These are phyloP conservation scores for Sander lucioperca DNA, from an alignment of 2,113 vertebrate species.

Conservation along the genomic window DNA sequence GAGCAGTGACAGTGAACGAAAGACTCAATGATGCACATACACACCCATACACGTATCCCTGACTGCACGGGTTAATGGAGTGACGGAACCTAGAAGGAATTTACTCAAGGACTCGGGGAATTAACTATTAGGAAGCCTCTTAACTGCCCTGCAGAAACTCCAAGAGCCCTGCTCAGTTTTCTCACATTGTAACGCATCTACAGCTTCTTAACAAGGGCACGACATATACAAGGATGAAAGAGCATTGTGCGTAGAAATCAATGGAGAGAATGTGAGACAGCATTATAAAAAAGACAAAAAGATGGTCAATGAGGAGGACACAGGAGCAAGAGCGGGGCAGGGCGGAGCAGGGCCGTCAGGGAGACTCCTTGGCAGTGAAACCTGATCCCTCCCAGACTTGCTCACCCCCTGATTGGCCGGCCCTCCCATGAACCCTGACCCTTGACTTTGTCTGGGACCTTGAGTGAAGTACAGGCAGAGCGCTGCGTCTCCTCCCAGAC, in stretches of 20 bases:
- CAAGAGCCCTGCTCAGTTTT: conserved; percentile 16
- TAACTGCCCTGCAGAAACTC: conserved; percentile 59
- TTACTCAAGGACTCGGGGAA: conserved; percentile 74
- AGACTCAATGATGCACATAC: conserved; percentile 63
- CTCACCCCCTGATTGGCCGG: conserved; percentile 75
- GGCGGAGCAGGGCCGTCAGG: conserved; percentile 29
- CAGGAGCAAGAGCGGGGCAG: conserved; percentile 24
- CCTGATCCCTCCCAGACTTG: conserved; percentile 65
- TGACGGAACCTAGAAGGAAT: conserved; percentile 81
- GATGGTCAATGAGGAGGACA: conserved; percentile 4
- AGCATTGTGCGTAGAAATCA: background rate
- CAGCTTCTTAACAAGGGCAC: conserved; percentile 9
- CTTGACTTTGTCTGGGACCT: conserved; percentile 86
- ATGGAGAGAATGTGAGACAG: background rate
- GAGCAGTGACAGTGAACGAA: conserved; percentile 77
- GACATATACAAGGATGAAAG: conserved; percentile 11
- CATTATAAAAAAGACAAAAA: background rate
- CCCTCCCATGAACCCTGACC: conserved; percentile 84
- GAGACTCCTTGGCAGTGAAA: conserved; percentile 68
- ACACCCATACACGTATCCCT: conserved; percentile 24
- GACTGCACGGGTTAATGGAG: conserved; percentile 71
- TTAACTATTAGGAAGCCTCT: conserved; percentile 72
- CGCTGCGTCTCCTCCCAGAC: conserved; percentile 62
- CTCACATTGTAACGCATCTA: background rate
- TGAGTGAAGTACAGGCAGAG: conserved; percentile 76